Percentiles rank a stretch among this genome's conserved stretches.
Conservation (phyloP, 2,113 vertebrate genomes). For the Candoia aspera region DNA sequence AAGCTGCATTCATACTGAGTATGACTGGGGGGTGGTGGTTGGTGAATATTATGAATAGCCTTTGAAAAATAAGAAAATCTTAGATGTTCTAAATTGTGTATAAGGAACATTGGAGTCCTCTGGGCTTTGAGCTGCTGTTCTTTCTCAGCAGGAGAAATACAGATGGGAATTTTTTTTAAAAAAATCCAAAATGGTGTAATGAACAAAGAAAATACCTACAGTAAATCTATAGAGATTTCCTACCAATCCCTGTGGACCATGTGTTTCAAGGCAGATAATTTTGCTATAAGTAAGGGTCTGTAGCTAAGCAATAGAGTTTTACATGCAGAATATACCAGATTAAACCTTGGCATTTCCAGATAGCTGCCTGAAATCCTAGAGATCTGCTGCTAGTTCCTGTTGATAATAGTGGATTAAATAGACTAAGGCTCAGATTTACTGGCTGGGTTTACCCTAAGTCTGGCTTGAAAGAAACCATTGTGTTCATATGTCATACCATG, state of each 20-base stretch:
- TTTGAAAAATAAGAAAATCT: neutral
- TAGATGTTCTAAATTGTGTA: neutral
- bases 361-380: neutral
- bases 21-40: neutral
- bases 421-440: neutral
- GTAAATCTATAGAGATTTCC: neutral
- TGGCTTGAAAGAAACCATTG: neutral
- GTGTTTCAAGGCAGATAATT: neutral
- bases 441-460: neutral
- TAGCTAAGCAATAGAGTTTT: neutral
- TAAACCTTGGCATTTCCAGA: neutral
- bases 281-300: neutral
- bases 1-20: neutral
- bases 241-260: neutral
- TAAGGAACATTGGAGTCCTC: neutral
- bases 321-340: neutral
- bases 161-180: neutral
- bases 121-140: neutral
- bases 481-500: neutral
- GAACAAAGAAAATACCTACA: neutral
- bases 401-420: neutral
- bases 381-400: neutral
- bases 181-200: neutral
- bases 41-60: neutral
- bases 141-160: neutral